Percentiles rank a stretch among this genome's conserved stretches.
Conservation (phyloP, 2,888 invertebrate species). For the Trachelus tabidus region DNA sequence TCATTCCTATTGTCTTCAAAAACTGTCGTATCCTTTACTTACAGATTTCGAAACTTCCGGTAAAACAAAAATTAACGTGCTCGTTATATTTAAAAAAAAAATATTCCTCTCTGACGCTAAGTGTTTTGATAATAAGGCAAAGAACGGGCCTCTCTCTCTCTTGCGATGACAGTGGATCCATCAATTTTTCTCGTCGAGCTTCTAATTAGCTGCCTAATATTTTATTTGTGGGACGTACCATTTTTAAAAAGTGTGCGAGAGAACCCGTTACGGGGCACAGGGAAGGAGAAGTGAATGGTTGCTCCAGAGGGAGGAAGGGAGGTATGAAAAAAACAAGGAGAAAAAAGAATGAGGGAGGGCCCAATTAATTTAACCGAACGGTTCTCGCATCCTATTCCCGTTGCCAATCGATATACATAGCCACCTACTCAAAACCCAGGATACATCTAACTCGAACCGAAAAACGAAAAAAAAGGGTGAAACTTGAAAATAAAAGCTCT, state of each 20-base stretch:
- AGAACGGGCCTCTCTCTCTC: conserved; percentile 14
- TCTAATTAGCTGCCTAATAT: conserved; percentile 54
- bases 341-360: not conserved
- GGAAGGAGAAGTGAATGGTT: fast-evolving
- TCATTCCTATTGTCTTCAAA: not conserved
- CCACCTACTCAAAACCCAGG: not conserved
- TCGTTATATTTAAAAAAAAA: not conserved
- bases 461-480: not conserved
- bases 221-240: conserved; percentile 51
- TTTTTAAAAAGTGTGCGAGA: not conserved
- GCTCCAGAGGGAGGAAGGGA: not conserved
- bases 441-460: conserved; percentile 4
- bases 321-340: not conserved
- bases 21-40: not conserved
- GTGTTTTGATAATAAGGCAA: conserved; percentile 42
- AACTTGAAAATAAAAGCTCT: not conserved
- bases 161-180: conserved; percentile 29
- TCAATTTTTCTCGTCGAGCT: conserved; percentile 49
- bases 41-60: conserved; percentile 6
- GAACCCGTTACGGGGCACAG: not conserved
- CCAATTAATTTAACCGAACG: not conserved
- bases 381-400: not conserved
- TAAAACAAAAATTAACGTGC: conserved; percentile 14
- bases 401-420: not conserved
- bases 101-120: conserved; percentile 21